Base-by-base conservation (phyloP, 2,888 invertebrate species). In the Ferdinandea cuprea region DNA sequence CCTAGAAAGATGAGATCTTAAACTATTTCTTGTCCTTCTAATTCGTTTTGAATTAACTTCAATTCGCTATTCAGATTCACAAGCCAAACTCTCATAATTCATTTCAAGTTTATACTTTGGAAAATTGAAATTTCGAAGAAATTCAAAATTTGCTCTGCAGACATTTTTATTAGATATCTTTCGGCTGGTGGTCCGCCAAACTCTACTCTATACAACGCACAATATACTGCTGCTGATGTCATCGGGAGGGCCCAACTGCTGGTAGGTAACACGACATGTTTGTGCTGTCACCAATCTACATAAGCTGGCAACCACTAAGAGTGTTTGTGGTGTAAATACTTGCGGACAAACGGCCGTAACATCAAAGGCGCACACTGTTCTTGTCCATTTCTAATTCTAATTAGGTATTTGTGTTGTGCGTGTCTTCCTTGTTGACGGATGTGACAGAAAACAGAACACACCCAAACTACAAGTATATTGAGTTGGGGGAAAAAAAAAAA, bases 31-130 rank as follows among this genome's bases (percentile, higher is more conserved):
- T 17, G 50, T 78, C 65, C 72, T 72, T 72, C 65, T 65, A 58
- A 78, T 72, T 78, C 52, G 50, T 30, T 37, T 72, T 72, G 65
- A 72, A 78, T 72, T 78, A 78, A 72, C 56, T 78, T 37, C 72
- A 66, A 72, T 78, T 78, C 37, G 13, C 56, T 15, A 61, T 37
- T 52, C 46, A 46, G 15, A 61, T 37, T 52, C 46, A 46, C 54
- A n/a, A 48, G 11, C 8, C 17, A 32, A 65, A 40, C 48, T 30
- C 56, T 15, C 63, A 71, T 77, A 69, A 71, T 32, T 69, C 63
- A 72, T 72, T 50, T 54, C 48, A 15, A 71, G 71, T 61, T 72
- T 61, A 44, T 32, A 40, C 9, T 50, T 50, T 40, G 30, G 25
- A 56, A 42, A 58, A 40, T n/a, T 9, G n/a, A n/a, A n/a, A 72